These are phyloP conservation scores for Diuraphis noxia DNA, from an alignment of 1,140 invertebrate species.

Conservation along the genomic window DNA sequence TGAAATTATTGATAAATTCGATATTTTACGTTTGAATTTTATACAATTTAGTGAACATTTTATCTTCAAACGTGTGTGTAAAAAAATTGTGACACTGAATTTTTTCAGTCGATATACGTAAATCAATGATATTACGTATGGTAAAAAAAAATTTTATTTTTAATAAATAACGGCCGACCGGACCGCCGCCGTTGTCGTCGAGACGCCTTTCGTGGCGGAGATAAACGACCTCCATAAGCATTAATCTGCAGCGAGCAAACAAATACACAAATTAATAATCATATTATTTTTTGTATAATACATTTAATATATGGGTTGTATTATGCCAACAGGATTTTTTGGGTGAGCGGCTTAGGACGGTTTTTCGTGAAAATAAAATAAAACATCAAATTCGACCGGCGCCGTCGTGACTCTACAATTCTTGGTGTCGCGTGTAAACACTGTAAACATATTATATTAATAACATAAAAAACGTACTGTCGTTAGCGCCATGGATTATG, in stretches of 20 bases:
- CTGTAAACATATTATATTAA: conserved; percentile 1
- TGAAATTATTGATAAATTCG: neutral
- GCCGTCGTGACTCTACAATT: neutral
- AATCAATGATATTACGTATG: neutral
- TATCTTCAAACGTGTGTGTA: neutral
- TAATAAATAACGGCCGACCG: neutral
- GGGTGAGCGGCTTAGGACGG: neutral
- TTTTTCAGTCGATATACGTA: neutral
- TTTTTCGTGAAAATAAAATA: neutral
- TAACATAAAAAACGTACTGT: neutral
- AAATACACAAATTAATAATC: neutral
- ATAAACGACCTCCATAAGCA: neutral
- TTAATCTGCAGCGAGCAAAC: neutral
- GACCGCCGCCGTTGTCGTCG: too few species aligned
- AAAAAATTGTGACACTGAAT: neutral
- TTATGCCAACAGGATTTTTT: neutral
- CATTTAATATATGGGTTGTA: neutral
- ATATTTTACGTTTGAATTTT: neutral
- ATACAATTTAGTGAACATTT: neutral
- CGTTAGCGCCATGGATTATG: neutral
- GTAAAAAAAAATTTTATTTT: neutral
- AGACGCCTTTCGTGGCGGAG: neutral
- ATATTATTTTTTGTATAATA: neutral
- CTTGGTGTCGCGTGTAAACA: neutral
- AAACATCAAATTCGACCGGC: neutral